These are phyloP conservation scores for Hipparchia semele DNA, from an alignment of 2,888 invertebrate genomes.

Conservation along the genomic window DNA sequence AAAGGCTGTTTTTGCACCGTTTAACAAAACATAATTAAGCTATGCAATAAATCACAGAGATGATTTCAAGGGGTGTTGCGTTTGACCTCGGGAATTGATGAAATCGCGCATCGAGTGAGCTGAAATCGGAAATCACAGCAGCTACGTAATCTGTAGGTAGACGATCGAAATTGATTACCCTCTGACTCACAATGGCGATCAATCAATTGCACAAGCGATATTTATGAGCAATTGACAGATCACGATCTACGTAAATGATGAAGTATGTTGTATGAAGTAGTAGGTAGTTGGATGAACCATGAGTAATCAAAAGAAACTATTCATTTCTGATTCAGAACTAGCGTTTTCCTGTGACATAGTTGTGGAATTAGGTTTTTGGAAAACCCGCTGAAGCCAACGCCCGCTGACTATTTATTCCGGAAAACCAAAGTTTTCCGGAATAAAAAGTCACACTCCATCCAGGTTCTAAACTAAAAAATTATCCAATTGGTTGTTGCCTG, in stretches of 20 bases:
- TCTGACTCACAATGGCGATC: conserved; percentile 20
- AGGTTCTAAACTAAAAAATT: too few species aligned
- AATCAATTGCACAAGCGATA: conserved; percentile 23
- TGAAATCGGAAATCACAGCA: conserved; percentile 9
- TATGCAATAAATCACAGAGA: background rate
- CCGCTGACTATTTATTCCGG: too few species aligned
- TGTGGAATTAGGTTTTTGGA: too few species aligned
- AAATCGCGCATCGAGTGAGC: conserved; percentile 16
- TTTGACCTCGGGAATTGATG: conserved; percentile 14
- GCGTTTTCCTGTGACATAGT: too few species aligned
- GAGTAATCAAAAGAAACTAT: too few species aligned
- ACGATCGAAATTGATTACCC: conserved; percentile 20
- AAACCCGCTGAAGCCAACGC: too few species aligned
- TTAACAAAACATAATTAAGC: background rate
- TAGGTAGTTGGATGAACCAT: background rate
- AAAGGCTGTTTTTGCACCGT: background rate
- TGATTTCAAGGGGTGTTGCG: background rate
- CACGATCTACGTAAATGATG: conserved; percentile 10
- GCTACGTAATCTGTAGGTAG: conserved; percentile 15
- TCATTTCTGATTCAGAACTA: too few species aligned
- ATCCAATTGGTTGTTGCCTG: too few species aligned
- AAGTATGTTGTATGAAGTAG: too few species aligned
- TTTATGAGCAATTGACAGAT: conserved; percentile 14
- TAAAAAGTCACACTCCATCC: too few species aligned
- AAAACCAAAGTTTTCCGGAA: too few species aligned